A percentile compares a stretch with the other conserved stretches of the same genome.
phyloP scores from a whole-genome alignment of 2,888 invertebrate species.

The Hirtodrosophila cameraria region DNA sequence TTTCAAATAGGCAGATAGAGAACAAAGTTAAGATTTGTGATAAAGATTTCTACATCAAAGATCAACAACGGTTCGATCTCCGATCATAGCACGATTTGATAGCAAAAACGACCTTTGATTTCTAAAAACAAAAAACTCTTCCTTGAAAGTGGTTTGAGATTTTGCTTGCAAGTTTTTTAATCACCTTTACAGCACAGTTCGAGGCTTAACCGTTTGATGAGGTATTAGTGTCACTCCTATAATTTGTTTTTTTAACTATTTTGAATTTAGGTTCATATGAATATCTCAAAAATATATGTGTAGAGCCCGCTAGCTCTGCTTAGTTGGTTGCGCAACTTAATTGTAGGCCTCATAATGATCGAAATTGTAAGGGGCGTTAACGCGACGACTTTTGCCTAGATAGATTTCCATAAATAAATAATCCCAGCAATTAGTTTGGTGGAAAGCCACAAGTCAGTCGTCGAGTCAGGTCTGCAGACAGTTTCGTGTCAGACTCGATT shows the following conservation, averaged over 20 bases:
- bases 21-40: no score
- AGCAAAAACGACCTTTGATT: no score
- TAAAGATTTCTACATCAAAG: no score
- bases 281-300: neutral
- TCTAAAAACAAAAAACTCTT: no score
- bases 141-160: no score
- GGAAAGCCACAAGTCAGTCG: conserved; percentile 48
- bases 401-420: conserved; percentile 73
- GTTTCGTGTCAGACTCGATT: conserved; percentile 43
- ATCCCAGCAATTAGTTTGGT: conserved; percentile 59
- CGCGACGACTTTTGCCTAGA: conserved; percentile 56
- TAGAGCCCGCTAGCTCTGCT: neutral
- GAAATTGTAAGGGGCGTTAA: conserved; percentile 48
- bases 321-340: conserved; percentile 19
- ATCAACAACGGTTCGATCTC: no score
- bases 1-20: no score
- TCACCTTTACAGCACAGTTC: neutral
- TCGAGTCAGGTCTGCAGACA: conserved; percentile 23
- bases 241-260: neutral
- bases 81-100: no score
- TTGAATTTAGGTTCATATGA: neutral
- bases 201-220: conserved; percentile 2
- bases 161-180: no score
- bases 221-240: conserved; percentile 5
- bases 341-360: conserved; percentile 34